Base-by-base conservation (phyloP, 2,113 vertebrate genomes). In the Daphoenositta chrysoptera region DNA sequence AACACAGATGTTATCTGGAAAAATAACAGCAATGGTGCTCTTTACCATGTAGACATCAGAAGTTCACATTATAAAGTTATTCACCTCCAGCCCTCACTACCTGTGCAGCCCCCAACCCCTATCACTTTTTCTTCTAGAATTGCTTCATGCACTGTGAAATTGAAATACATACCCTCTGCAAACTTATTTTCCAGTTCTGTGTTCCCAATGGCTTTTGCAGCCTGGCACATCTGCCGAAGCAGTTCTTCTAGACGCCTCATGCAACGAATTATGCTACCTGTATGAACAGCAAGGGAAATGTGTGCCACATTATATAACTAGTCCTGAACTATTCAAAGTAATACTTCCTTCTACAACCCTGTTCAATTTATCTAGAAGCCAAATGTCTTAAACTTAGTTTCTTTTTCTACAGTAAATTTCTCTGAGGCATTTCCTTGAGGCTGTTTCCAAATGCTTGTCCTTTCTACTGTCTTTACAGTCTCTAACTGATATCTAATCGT, bases 171-270 rank as follows among this genome's bases (percentile, higher is more conserved):
- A 99, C 99, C 99, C 97, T 99, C 99, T 75, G 99, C 98, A 96
- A 99, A 99, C 94, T 99, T 99, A 90, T 99, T 99, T 98, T 99
- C 99, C 98, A 99, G 95, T 58, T 99, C 99, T 2, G 99, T 99
- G 97, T 99, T 99, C 88, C 99, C 99, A 66, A 99, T 99, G 95
- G 99, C 99, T 97, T 99, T 99, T 91, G 99, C 99, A 39, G 99
- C 99, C 81, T 99, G 99, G 89, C 99, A 99, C 99, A 99, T 99
- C 90, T 99, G 99, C 69, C 99, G 98, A 51, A 99, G 98, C 31
- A 99, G 94, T 94, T 99, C 99, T 93, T 99, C 99, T 37, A 99
- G 96, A 28, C 99, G 98, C 5, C 99, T 98, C 99, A 99, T 99
- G 93, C 99, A 99, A 48, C 99, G 99, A 87, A 99, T 99, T 94